Percentiles rank a stretch among this genome's conserved stretches.
phyloP scores from a whole-genome alignment of 2,888 invertebrate genomes.

The Lumbricus terrestris region DNA sequence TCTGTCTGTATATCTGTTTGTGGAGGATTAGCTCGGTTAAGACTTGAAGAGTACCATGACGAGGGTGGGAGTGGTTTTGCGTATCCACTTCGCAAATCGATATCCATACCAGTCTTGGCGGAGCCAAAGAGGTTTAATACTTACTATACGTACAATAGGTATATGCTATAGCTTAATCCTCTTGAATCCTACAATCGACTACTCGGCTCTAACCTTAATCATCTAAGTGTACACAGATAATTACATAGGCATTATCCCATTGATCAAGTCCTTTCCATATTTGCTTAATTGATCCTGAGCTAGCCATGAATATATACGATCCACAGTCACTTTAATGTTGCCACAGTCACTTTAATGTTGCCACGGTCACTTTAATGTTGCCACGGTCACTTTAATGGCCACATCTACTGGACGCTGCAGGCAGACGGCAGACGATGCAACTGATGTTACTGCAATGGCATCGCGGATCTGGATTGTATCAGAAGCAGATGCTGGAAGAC shows the following conservation, averaged over 20 bases:
- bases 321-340: neutral
- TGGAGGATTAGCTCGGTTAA: neutral
- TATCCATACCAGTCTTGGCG: neutral
- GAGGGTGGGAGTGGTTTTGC: neutral
- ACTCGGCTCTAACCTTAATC: too few species aligned
- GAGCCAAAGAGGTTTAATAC: neutral
- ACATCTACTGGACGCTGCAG: neutral
- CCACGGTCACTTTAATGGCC: neutral
- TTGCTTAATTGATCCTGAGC: neutral
- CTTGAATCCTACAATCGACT: too few species aligned
- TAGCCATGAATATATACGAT: neutral
- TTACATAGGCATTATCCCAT: neutral
- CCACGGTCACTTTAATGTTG: neutral
- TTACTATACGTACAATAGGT: too few species aligned
- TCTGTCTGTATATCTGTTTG: neutral
- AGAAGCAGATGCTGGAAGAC: neutral
- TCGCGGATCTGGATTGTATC: neutral
- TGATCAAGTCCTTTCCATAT: neutral
- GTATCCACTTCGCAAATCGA: neutral
- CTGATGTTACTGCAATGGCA: neutral
- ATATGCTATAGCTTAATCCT: too few species aligned
- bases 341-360: too few species aligned
- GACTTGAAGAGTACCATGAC: neutral
- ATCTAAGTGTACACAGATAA: too few species aligned
- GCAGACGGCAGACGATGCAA: neutral